Conservation (phyloP, 2,113 vertebrate species). For the Oriolus oriolus region DNA sequence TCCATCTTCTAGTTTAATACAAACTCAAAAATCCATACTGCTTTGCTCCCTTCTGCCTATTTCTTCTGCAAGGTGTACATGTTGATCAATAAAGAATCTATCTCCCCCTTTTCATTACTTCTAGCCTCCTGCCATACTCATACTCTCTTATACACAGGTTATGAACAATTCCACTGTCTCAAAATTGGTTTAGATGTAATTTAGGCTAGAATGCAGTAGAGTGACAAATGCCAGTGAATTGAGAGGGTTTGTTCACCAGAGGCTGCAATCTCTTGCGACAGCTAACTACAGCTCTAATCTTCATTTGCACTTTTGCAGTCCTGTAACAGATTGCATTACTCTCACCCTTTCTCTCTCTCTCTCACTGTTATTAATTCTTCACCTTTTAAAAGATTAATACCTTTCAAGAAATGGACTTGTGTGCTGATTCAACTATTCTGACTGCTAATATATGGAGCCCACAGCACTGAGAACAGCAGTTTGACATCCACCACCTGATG, state of each 20-base stretch:
- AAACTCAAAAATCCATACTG: conserved; percentile 31
- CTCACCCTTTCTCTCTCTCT: conserved; percentile 36
- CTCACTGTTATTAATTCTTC: conserved; percentile 55
- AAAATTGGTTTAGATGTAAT: conserved; percentile 23
- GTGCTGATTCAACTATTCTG: conserved; percentile 72
- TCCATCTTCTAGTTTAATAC: conserved; percentile 21
- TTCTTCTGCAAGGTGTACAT: neutral
- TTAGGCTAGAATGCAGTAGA: neutral
- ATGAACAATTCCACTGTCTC: conserved; percentile 5
- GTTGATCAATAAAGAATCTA: conserved; percentile 42
- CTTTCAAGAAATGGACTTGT: conserved; percentile 64
- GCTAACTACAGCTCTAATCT: conserved; percentile 50
- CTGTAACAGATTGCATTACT: conserved; percentile 42
- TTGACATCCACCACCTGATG: conserved; percentile 61
- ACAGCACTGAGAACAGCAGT: conserved; percentile 60
- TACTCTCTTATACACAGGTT: neutral
- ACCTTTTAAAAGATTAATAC: conserved; percentile 66
- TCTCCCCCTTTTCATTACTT: neutral
- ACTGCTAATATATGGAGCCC: conserved; percentile 67
- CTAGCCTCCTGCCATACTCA: neutral
- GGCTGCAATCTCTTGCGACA: conserved; percentile 37
- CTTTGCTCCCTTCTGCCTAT: conserved; percentile 10
- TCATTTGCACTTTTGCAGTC: conserved; percentile 52
- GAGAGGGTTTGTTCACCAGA: conserved; percentile 27
- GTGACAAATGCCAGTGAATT: conserved; percentile 26